Conservation (phyloP, 2,797 vertebrate species). For the Arctocebus calabarensis region DNA sequence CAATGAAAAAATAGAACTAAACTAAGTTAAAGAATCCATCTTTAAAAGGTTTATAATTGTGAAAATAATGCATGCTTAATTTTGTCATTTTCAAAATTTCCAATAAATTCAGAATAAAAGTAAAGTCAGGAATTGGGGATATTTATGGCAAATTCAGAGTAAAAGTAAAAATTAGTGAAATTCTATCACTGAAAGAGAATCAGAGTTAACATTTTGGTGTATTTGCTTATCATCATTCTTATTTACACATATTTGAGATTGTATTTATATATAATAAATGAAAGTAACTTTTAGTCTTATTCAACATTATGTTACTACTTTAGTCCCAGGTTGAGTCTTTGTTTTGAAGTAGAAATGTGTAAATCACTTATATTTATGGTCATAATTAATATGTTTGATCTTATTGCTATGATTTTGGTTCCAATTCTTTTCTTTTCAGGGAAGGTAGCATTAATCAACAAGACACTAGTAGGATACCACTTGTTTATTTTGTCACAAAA, state of each 20-base stretch:
- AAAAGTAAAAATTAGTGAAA: conserved; percentile 62
- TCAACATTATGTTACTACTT: not conserved
- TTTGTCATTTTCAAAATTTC: conserved; percentile 46
- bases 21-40: not conserved
- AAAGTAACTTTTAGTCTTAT: not conserved
- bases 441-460: not conserved
- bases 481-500: conserved; percentile 11
- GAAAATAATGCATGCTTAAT: conserved; percentile 51
- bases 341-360: conserved; percentile 44
- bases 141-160: conserved; percentile 4
- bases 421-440: conserved; percentile 1
- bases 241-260: not conserved
- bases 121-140: not conserved
- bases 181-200: not conserved
- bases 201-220: not conserved
- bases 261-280: conserved; percentile 16
- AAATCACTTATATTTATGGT: conserved; percentile 39
- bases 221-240: conserved; percentile 47
- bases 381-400: conserved; percentile 23
- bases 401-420: conserved; percentile 39
- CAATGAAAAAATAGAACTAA: not conserved
- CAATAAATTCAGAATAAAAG: conserved; percentile 43
- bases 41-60: conserved; percentile 49
- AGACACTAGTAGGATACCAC: not conserved
- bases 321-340: not conserved